Evolutionary conservation across 2,113 vertebrate species (phyloP).

Genomic region (Xerus inauris): DNA sequence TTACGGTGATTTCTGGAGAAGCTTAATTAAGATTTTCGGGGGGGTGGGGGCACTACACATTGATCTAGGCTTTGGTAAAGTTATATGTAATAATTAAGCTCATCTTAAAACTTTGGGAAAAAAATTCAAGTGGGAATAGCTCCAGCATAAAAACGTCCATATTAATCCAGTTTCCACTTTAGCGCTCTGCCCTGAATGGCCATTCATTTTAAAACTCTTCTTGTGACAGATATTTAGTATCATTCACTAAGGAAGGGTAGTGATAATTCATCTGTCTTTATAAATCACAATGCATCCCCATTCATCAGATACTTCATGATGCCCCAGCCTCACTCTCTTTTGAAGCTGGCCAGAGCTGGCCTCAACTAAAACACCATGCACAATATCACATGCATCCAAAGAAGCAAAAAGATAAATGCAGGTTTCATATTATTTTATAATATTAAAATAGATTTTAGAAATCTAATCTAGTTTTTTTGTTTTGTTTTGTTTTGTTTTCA

Average conservation of each 20-base stretch:
- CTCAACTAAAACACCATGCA: not conserved
- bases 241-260: not conserved
- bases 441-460: conserved; percentile 23
- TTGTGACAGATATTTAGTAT: not conserved
- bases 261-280: conserved; percentile 26
- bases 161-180: not conserved
- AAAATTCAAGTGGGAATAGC: conserved; percentile 19
- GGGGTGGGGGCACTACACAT: too few relatives aligned
- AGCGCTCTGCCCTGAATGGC: not conserved
- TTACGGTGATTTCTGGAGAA: too few relatives aligned
- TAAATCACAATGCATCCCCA: conserved; percentile 18
- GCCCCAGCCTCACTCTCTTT: not conserved
- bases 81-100: not conserved
- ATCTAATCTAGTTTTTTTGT: not conserved
- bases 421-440: not conserved
- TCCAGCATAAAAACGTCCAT: not conserved
- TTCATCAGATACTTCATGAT: not conserved
- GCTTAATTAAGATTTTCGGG: too few relatives aligned
- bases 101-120: conserved; percentile 9
- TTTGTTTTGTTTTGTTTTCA: not conserved
- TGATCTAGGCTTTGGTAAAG: not conserved
- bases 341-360: not conserved
- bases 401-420: not conserved
- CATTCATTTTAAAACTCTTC: not conserved
- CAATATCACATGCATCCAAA: not conserved